These are phyloP conservation scores for Drosophila hydei DNA, from an alignment of 1,140 invertebrate species.

Conservation along the genomic window DNA sequence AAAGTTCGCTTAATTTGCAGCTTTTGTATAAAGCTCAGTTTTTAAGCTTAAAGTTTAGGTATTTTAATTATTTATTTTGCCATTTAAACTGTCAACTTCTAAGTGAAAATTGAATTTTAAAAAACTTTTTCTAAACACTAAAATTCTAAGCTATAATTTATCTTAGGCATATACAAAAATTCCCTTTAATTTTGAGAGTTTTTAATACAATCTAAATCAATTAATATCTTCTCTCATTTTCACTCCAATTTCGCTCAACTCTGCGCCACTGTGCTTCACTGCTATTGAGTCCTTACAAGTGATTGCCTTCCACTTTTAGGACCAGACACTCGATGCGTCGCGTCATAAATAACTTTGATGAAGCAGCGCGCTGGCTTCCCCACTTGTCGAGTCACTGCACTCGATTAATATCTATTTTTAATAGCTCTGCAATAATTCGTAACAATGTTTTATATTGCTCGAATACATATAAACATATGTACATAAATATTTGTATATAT, in stretches of 20 bases:
- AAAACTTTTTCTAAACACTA: too few relatives aligned
- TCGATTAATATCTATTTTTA: constrained; percentile 52
- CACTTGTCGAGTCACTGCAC: constrained; percentile 60
- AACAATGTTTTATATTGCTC: background rate
- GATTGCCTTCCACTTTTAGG: constrained; percentile 7
- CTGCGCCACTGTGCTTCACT: constrained; percentile 15
- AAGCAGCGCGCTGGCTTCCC: constrained; percentile 3
- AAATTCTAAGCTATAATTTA: too few relatives aligned
- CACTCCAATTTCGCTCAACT: too few relatives aligned
- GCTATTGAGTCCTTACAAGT: constrained; percentile 56
- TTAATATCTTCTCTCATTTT: background rate
- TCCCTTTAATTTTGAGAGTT: too few relatives aligned
- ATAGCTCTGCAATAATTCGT: constrained; percentile 25
- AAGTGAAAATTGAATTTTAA: too few relatives aligned
- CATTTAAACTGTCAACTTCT: too few relatives aligned
- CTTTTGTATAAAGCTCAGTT: too few relatives aligned
- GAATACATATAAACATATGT: background rate
- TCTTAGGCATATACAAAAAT: too few relatives aligned
- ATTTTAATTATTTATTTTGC: too few relatives aligned
- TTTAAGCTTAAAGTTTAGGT: too few relatives aligned
- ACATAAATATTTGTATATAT: background rate
- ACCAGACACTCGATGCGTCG: background rate
- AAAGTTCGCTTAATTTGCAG: too few relatives aligned
- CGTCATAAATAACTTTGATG: constrained; percentile 47
- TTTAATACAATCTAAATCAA: too few relatives aligned